phyloP scores from a whole-genome alignment of 2,888 invertebrate species.

The Cryptocephalus moraei region DNA sequence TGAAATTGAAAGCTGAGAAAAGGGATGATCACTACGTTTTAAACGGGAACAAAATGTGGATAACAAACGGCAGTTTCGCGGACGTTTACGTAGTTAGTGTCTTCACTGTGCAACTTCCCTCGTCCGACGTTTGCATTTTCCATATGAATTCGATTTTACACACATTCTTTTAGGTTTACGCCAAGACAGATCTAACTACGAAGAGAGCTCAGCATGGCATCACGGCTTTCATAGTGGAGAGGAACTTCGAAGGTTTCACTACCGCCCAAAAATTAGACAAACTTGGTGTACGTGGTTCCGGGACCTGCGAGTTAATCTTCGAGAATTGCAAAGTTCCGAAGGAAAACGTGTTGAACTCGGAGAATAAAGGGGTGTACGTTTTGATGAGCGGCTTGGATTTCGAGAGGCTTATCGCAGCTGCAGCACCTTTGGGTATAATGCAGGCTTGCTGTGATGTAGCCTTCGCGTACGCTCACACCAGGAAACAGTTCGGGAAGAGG shows the following conservation, averaged over 20 bases:
- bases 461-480: conserved; percentile 91
- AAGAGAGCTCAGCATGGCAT: conserved; percentile 83
- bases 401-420: conserved; percentile 81
- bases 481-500: conserved; percentile 80
- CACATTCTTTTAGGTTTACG: conserved; percentile 61
- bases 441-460: conserved; percentile 90
- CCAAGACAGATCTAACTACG: conserved; percentile 65
- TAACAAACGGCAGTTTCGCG: conserved; percentile 95
- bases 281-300: conserved; percentile 96
- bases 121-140: no score
- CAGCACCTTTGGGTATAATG: conserved; percentile 90
- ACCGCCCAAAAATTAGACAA: conserved; percentile 90
- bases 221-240: conserved; percentile 90
- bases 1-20: conserved; percentile 85
- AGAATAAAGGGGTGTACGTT: conserved; percentile 86
- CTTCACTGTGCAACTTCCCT: no score
- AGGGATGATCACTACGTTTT: conserved; percentile 83
- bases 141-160: no score
- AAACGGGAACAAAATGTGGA: conserved; percentile 99
- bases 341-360: conserved; percentile 71
- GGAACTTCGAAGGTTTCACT: conserved; percentile 77
- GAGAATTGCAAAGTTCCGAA: conserved; percentile 87
- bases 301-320: conserved; percentile 90
- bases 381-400: conserved; percentile 93
- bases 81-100: conserved; percentile 74